These are phyloP conservation scores for Anticlea derivata DNA, from an alignment of 2,888 invertebrate genomes.

Conservation along the genomic window DNA sequence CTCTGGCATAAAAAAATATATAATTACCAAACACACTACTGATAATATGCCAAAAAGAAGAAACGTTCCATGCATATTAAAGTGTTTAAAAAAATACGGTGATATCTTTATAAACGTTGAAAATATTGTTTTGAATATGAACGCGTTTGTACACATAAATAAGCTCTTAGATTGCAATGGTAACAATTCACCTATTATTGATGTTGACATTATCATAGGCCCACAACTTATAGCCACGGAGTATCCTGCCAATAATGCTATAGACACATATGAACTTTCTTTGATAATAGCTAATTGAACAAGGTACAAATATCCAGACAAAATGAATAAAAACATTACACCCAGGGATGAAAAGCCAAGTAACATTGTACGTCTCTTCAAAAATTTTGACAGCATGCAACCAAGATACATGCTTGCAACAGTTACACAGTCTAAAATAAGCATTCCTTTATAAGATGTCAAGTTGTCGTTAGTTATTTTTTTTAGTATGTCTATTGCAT, in stretches of 20 bases:
- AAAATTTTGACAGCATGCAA: constrained; percentile 36
- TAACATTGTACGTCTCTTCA: constrained; percentile 45
- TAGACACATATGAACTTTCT: constrained; percentile 41
- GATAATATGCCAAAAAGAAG: constrained; percentile 40
- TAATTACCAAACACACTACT: constrained; percentile 26
- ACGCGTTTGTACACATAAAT: constrained; percentile 30
- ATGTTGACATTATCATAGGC: constrained; percentile 41
- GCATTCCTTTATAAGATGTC: constrained; percentile 49
- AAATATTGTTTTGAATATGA: constrained; percentile 15
- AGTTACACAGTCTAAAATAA: constrained; percentile 54
- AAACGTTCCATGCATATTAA: constrained; percentile 46
- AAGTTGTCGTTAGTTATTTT: constrained; percentile 45
- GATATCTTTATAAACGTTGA: constrained; percentile 40
- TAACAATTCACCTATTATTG: constrained; percentile 44
- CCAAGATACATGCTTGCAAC: constrained; percentile 48
- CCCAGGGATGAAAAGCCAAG: constrained; percentile 36
- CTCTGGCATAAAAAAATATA: constrained; percentile 50
- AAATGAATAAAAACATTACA: constrained; percentile 38
- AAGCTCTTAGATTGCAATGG: constrained; percentile 42
- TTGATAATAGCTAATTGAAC: constrained; percentile 31
- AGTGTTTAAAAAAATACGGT: constrained; percentile 41
- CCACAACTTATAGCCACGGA: constrained; percentile 49
- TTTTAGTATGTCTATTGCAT: constrained; percentile 54
- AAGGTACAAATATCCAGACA: constrained; percentile 47
- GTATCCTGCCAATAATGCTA: constrained; percentile 39